phyloP scores from a whole-genome alignment of 92 coral and sea anemone species.

The Heteractis magnifica region DNA sequence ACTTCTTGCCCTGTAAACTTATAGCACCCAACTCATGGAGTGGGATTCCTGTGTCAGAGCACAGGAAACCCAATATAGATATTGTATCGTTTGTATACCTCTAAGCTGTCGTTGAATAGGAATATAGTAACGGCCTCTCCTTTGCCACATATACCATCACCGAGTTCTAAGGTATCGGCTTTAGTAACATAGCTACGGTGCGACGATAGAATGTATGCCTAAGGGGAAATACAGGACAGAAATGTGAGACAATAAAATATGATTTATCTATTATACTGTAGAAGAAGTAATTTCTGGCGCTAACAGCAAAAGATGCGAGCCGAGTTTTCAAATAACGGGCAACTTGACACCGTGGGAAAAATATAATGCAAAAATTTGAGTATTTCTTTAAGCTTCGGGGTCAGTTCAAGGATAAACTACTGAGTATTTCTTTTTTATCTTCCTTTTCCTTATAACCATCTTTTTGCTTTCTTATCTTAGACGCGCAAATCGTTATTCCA shows the following conservation, averaged over 20 bases:
- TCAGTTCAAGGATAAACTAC: too few relatives aligned
- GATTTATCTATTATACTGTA: too few relatives aligned
- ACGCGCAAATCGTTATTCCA: neutral
- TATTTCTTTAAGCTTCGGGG: too few relatives aligned
- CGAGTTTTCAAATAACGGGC: neutral
- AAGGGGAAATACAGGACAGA: neutral
- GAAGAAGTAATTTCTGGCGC: neutral
- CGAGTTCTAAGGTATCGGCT: constrained; percentile 87
- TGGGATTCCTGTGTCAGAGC: constrained; percentile 1
- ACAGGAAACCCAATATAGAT: neutral
- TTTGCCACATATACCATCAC: constrained; percentile 88
- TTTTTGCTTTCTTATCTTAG: neutral
- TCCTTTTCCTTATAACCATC: too few relatives aligned
- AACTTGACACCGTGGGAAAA: neutral
- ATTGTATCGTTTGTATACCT: constrained; percentile 46
- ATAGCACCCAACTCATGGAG: neutral
- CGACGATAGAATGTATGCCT: constrained; percentile 92
- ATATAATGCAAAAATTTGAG: neutral
- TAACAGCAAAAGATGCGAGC: neutral
- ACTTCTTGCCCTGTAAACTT: neutral
- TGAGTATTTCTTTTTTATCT: too few relatives aligned
- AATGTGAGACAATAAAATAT: too few relatives aligned
- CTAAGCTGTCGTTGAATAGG: constrained; percentile 95
- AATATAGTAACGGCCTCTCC: constrained; percentile 93
- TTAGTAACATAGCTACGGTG: constrained; percentile 89